Conservation (phyloP, 1,140 invertebrate genomes). For the Acromyrmex charruanus region DNA sequence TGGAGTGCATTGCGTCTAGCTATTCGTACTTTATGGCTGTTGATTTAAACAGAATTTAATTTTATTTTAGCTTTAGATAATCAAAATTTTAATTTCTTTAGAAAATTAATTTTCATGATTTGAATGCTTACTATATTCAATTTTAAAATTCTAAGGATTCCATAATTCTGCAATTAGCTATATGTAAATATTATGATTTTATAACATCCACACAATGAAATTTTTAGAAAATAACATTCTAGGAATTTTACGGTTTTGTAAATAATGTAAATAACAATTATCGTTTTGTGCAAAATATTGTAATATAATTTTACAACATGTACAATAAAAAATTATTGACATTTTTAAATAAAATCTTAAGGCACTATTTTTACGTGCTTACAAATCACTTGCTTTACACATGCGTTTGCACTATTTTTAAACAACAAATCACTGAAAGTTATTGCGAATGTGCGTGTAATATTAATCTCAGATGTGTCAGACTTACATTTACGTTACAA, state of each 20-base stretch:
- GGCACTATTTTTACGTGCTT: conserved; percentile 3
- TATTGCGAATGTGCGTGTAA: conserved; percentile 32
- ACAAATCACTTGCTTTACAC: not conserved
- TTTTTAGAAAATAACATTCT: not conserved
- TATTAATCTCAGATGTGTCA: conserved; percentile 51
- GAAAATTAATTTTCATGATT: not conserved
- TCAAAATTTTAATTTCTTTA: not conserved
- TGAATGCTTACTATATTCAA: not conserved
- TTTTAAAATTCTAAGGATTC: not conserved
- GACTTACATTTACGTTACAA: conserved; percentile 53
- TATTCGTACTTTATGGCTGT: not conserved
- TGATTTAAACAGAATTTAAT: not conserved
- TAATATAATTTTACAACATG: conserved; percentile 18
- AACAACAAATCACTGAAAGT: conserved; percentile 32
- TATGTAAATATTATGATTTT: not conserved
- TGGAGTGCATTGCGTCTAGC: not conserved
- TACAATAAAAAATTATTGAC: conserved; percentile 32
- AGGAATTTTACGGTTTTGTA: not conserved
- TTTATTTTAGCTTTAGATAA: not conserved
- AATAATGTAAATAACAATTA: conserved; percentile 5
- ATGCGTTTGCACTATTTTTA: conserved; percentile 16
- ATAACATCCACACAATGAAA: not conserved
- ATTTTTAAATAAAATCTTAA: conserved; percentile 28
- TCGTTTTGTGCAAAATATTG: conserved; percentile 14
- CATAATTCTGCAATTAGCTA: not conserved